Conservation (phyloP, 1,140 invertebrate genomes). For the Babylonia areolata region DNA sequence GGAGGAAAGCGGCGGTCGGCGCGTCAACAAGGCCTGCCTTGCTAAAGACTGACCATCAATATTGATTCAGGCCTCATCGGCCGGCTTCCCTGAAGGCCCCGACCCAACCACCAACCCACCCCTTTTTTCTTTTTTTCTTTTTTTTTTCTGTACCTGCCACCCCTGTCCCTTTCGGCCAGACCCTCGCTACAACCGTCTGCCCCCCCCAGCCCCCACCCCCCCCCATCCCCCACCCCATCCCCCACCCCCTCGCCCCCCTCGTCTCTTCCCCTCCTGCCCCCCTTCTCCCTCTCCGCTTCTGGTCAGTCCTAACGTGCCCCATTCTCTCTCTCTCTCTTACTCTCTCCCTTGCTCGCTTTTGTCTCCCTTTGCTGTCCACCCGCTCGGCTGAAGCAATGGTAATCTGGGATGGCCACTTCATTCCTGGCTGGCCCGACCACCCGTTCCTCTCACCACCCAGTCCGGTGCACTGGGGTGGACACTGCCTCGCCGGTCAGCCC, state of each 20-base stretch:
- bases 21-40: neutral
- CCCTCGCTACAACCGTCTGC: too few relatives aligned
- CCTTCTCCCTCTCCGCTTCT: neutral
- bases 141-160: neutral
- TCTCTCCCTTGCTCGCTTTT: conserved; percentile 7
- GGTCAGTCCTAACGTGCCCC: neutral
- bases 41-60: conserved; percentile 27
- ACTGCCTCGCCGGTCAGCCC: neutral
- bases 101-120: neutral
- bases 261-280: neutral
- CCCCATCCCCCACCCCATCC: neutral
- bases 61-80: conserved; percentile 11
- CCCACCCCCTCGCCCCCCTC: neutral
- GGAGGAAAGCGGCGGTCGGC: neutral
- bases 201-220: neutral
- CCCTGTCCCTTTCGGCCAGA: neutral
- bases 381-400: neutral
- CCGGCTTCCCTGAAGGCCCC: neutral
- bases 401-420: conserved; percentile 19
- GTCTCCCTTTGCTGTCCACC: conserved; percentile 5
- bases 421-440: neutral
- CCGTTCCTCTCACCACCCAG: neutral
- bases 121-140: neutral
- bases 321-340: neutral
- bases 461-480: neutral